phyloP scores from a whole-genome alignment of 2,113 vertebrate genomes.

The human (Homo sapiens) region DNA sequence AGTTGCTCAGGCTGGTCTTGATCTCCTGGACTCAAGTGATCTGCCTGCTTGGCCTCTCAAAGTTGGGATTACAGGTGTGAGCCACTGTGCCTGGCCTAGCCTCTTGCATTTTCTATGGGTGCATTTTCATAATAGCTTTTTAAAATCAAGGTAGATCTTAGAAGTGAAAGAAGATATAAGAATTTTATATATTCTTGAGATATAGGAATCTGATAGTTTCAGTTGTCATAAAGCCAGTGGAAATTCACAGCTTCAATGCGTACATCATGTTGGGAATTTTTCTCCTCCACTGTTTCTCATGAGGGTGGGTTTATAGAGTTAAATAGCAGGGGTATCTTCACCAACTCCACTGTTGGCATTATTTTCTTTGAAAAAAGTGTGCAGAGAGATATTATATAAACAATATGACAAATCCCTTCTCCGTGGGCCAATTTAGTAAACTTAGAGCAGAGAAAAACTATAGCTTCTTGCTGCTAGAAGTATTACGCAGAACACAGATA shows the following conservation, averaged over 20 bases:
- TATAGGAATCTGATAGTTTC: not conserved
- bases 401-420: not conserved
- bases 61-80: no score
- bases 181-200: not conserved
- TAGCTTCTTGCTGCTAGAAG: not conserved
- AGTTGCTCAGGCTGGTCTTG: no score
- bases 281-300: not conserved
- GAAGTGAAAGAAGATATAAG: not conserved
- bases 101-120: slow-evolving; percentile 49
- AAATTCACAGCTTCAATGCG: not conserved
- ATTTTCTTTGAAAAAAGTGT: not conserved
- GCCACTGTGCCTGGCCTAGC: not conserved
- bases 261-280: not conserved
- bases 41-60: no score
- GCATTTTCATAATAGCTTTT: slow-evolving; percentile 22
- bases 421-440: not conserved
- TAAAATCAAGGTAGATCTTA: not conserved
- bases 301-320: not conserved
- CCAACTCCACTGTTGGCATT: not conserved
- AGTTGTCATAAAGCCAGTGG: slow-evolving; percentile 45
- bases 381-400: not conserved
- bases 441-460: not conserved
- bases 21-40: no score
- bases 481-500: not conserved
- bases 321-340: not conserved